Conservation (phyloP, 2,797 vertebrate genomes). For the Ataeniobius toweri region DNA sequence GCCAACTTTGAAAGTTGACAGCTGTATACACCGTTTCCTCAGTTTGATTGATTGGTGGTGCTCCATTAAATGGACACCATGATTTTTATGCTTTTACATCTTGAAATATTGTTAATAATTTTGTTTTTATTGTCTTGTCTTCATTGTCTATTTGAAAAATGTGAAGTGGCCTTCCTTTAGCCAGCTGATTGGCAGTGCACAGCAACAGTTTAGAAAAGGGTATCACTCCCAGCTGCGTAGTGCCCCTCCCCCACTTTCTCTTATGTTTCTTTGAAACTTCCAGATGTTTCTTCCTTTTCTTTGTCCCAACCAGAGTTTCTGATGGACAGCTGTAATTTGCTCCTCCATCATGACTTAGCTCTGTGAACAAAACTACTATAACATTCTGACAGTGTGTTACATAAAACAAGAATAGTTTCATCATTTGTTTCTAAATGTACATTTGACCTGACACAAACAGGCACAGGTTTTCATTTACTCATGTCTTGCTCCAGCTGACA, state of each 20-base stretch:
- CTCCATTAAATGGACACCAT: background rate
- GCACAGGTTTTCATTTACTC: background rate
- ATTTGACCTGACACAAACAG: background rate
- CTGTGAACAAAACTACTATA: background rate
- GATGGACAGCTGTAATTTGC: background rate
- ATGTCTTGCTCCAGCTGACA: background rate
- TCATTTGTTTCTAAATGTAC: background rate
- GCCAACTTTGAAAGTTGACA: background rate
- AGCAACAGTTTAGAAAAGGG: background rate
- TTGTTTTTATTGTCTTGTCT: background rate
- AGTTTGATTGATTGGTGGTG: background rate
- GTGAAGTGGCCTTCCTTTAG: background rate
- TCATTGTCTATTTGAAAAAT: background rate
- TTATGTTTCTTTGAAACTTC: background rate
- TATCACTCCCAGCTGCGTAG: background rate
- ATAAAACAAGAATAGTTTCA: background rate
- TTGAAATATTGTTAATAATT: background rate
- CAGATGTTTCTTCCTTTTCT: background rate
- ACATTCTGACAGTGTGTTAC: background rate
- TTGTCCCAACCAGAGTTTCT: background rate
- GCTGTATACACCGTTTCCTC: background rate
- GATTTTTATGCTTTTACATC: background rate
- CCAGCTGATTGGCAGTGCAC: background rate
- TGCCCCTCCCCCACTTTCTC: no score
- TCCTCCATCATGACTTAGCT: background rate